phyloP scores from a whole-genome alignment of 2,113 vertebrate genomes.

The Oncorhynchus keta region DNA sequence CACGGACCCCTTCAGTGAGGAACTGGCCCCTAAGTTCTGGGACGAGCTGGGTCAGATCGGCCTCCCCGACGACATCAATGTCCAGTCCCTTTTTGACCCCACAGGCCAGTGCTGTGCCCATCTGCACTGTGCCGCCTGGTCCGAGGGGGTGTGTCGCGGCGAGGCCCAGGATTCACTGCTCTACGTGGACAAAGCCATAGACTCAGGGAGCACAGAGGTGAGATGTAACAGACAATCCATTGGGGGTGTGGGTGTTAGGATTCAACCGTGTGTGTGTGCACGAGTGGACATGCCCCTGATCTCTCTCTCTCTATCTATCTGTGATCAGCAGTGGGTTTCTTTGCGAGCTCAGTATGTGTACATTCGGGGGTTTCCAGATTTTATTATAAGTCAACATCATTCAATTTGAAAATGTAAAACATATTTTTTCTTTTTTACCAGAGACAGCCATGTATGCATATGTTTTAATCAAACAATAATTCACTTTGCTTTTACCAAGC shows the following conservation, averaged over 20 bases:
- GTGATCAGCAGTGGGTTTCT: no score
- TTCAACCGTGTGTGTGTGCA: background rate
- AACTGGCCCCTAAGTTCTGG: conserved; percentile 83
- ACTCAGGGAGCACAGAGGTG: conserved; percentile 97
- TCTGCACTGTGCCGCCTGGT: conserved; percentile 95
- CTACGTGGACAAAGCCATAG: conserved; percentile 97
- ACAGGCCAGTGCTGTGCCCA: conserved; percentile 96
- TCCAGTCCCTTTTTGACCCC: conserved; percentile 94
- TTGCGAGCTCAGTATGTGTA: no score
- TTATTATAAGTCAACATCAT: no score
- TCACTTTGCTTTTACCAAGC: no score
- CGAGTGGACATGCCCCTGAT: background rate
- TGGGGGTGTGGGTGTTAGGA: no score
- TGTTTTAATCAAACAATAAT: no score
- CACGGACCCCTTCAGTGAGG: conserved; percentile 79
- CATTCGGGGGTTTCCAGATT: no score
- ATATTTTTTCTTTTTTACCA: no score
- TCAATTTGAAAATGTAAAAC: no score
- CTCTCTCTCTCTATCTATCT: no score
- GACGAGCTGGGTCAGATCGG: conserved; percentile 87
- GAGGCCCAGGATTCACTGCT: conserved; percentile 82
- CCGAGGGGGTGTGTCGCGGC: conserved; percentile 81
- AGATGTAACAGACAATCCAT: conserved; percentile 36
- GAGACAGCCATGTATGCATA: no score
- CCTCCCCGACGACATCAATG: conserved; percentile 87